Base-by-base conservation (phyloP, 2,113 vertebrate genomes). In the Pomatostomus ruficeps region DNA sequence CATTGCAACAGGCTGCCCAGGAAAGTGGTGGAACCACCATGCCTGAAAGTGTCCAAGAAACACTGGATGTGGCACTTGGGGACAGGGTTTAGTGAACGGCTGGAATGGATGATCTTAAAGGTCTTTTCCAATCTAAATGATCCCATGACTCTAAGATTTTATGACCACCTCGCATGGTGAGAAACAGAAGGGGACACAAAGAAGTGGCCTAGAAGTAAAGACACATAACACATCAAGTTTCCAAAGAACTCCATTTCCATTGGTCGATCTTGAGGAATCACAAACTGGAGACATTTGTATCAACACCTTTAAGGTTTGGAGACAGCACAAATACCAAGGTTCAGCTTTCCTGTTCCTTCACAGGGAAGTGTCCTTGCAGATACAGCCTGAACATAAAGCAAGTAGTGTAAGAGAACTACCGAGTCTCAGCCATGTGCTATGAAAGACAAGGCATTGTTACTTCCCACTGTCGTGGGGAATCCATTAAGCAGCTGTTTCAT, bases 291-390 rank as follows among this genome's bases (percentile, higher is more conserved):
- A 62, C 0, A 0, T 14, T 51, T 16, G 5, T 7, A 72, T 25
- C 24, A 78, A 71, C 0, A 2, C 2, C 5, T 74, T 59, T 45
- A 67, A 72, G n/a, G 28, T 42, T 16, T 65, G 25, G 29, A 82
- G 52, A 51, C 3, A 23, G n/a, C 43, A 73, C 1, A 0, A 43
- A 57, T 0, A 0, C 20, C 25, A 26, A 36, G 24, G 29, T 73
- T 49, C 31, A 52, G 58, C 42, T 66, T 51, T 40, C 54, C 54
- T 20, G 1, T 7, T 31, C 29, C 48, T 75, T 57, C 31, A 4
- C 14, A 11, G 6, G 24, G 22, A 89, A 40, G 3, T 3, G 4
- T 21, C 62, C 70, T 45, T 29, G 42, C 31, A 61, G 67, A 40
- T 3, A 45, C 9, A 38, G 42, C 42, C 48, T 28, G 29, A 57